Conservation (phyloP, 2,888 invertebrate genomes). For the Phania funesta region DNA sequence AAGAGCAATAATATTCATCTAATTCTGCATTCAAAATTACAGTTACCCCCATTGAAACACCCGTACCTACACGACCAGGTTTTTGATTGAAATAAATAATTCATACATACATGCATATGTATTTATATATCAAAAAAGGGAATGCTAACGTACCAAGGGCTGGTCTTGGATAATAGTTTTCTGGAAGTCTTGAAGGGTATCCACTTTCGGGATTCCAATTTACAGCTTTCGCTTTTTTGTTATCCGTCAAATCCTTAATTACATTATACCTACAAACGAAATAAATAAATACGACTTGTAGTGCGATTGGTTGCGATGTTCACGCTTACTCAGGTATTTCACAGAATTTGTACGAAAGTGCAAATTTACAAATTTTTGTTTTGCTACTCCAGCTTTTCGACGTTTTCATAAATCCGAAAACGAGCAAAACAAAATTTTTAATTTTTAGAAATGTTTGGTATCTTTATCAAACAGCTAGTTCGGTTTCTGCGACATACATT, state of each 20-base stretch:
- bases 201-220: constrained; percentile 90
- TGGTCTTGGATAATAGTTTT: constrained; percentile 82
- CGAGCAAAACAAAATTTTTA: too few species aligned
- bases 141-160: constrained; percentile 80
- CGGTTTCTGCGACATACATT: background rate
- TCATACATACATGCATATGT: background rate
- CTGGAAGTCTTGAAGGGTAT: constrained; percentile 82
- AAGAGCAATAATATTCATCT: constrained; percentile 89
- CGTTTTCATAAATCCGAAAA: too few species aligned
- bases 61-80: constrained; percentile 84
- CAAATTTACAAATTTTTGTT: too few species aligned
- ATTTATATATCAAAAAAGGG: background rate
- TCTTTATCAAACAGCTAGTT: too few species aligned
- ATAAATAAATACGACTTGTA: too few species aligned
- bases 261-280: constrained; percentile 20
- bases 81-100: too few species aligned
- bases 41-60: constrained; percentile 86
- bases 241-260: constrained; percentile 6
- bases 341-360: too few species aligned
- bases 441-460: too few species aligned
- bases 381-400: too few species aligned
- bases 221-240: constrained; percentile 72
- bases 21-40: constrained; percentile 86
- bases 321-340: too few species aligned
- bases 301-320: too few species aligned